phyloP scores from a whole-genome alignment of 2,888 invertebrate genomes.

The Sarcophaga caerulescens region DNA sequence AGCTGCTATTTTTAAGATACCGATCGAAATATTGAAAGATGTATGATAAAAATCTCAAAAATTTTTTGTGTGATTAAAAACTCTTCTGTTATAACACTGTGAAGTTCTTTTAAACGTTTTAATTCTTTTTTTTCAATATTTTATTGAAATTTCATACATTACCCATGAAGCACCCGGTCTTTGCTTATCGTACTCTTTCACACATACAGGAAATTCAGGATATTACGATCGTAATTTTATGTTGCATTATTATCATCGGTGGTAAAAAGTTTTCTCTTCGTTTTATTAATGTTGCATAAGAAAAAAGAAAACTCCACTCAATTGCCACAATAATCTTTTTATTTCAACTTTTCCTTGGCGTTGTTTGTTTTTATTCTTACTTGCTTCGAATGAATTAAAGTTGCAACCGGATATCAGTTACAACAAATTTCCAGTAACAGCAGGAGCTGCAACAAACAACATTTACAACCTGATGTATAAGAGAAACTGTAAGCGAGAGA shows the following conservation, averaged over 20 bases:
- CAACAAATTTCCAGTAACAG: slow-evolving; percentile 19
- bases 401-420: slow-evolving; percentile 64
- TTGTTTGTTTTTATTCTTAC: slow-evolving; percentile 20
- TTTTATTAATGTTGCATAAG: slow-evolving; percentile 19
- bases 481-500: not conserved
- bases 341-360: slow-evolving; percentile 36
- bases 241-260: slow-evolving; percentile 47
- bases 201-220: not conserved
- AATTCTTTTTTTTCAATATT: no score
- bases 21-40: no score
- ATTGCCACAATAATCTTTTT: slow-evolving; percentile 63
- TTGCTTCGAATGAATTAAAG: slow-evolving; percentile 36
- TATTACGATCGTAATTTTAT: slow-evolving; percentile 27
- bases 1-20: no score
- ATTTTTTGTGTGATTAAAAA: no score
- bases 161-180: no score
- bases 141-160: no score
- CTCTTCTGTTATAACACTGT: no score
- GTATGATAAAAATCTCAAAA: no score
- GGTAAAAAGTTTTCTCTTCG: slow-evolving; percentile 53
- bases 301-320: slow-evolving; percentile 50
- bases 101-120: no score
- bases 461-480: slow-evolving; percentile 48
- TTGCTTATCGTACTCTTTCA: no score
- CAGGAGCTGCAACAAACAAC: not conserved